Evolutionary conservation across 2,888 invertebrate species (phyloP).

Genomic region (Chloroclysta siterata): DNA sequence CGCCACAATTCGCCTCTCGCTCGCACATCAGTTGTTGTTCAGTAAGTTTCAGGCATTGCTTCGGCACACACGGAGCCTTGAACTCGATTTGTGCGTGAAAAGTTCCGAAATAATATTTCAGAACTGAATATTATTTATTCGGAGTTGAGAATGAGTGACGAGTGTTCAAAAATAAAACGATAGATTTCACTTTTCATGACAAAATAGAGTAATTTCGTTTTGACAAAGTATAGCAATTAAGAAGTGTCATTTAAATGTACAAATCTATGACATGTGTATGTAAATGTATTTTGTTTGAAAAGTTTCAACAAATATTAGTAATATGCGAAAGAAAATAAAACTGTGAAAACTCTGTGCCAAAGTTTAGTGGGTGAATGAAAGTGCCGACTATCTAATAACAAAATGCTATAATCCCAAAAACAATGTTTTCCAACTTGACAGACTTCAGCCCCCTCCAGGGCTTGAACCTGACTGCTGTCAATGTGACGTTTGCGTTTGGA

Average conservation of each 20-base stretch:
- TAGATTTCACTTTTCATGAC: background rate
- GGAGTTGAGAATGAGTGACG: slow-evolving; percentile 12
- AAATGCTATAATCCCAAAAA: slow-evolving; percentile 37
- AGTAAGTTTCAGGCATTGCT: slow-evolving; percentile 51
- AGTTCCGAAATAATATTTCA: slow-evolving; percentile 25
- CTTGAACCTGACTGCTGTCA: slow-evolving; percentile 37
- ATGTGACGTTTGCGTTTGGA: slow-evolving; percentile 48
- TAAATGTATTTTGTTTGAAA: background rate
- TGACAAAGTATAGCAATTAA: background rate
- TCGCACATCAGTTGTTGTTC: slow-evolving; percentile 44
- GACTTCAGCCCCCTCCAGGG: slow-evolving; percentile 37
- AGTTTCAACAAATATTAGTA: no score
- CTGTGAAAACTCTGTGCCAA: background rate
- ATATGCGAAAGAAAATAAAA: background rate
- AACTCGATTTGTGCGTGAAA: slow-evolving; percentile 40
- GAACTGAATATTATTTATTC: slow-evolving; percentile 10
- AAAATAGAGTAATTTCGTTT: background rate
- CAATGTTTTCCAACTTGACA: slow-evolving; percentile 48
- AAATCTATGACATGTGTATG: background rate
- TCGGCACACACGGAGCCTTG: slow-evolving; percentile 40
- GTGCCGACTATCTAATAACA: slow-evolving; percentile 10
- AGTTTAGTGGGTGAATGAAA: slow-evolving; percentile 2
- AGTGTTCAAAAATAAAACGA: slow-evolving; percentile 2
- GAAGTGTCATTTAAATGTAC: background rate
- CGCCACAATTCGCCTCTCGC: slow-evolving; percentile 26